Percentiles rank a stretch among this genome's conserved stretches.
Conservation (phyloP, 2,888 invertebrate species). For the Hirtodrosophila cameraria region DNA sequence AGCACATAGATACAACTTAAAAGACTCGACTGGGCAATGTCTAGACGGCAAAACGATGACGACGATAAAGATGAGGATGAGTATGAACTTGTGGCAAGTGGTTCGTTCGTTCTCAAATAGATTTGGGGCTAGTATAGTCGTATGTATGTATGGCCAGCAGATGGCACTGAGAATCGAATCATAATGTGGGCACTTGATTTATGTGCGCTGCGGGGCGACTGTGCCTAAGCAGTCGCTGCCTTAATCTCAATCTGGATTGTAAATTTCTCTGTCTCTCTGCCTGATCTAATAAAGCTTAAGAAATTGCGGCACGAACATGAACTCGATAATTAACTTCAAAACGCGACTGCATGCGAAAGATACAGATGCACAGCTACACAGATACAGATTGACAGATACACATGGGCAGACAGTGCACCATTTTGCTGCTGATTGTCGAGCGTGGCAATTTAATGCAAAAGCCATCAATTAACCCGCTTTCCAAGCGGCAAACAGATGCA, state of each 20-base stretch:
- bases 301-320: conserved; percentile 78
- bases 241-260: conserved; percentile 37
- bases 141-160: conserved; percentile 54
- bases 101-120: background rate
- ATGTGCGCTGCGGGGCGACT: conserved; percentile 27
- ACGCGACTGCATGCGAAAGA: conserved; percentile 64
- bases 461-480: conserved; percentile 79
- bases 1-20: background rate
- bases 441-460: conserved; percentile 78
- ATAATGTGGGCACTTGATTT: conserved; percentile 53
- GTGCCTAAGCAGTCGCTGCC: background rate
- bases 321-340: conserved; percentile 74
- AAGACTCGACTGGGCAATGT: conserved; percentile 31
- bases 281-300: conserved; percentile 70
- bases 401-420: conserved; percentile 50
- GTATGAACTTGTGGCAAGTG: conserved; percentile 28
- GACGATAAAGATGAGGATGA: conserved; percentile 8
- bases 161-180: conserved; percentile 41
- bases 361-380: conserved; percentile 40
- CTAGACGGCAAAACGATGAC: conserved; percentile 29
- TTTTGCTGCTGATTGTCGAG: conserved; percentile 66
- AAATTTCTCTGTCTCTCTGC: conserved; percentile 46
- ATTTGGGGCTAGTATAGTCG: conserved; percentile 1
- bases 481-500: conserved; percentile 55
- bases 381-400: conserved; percentile 20